phyloP scores from a whole-genome alignment of 2,888 invertebrate genomes.

The Syrphus vitripennis region DNA sequence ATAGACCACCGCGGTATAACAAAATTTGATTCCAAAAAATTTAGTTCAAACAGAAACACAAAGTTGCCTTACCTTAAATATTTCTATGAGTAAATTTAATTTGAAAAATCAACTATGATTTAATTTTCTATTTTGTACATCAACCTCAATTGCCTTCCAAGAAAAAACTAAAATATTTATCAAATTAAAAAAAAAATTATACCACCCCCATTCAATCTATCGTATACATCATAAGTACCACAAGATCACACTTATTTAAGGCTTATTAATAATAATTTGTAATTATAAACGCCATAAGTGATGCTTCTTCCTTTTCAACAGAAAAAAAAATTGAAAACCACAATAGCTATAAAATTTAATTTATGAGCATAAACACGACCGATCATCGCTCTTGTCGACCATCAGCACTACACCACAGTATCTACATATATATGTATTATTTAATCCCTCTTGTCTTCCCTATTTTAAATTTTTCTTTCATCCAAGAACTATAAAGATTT shows the following conservation, averaged over 20 bases:
- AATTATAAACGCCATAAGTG: conserved; percentile 43
- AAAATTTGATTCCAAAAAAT: too few species aligned
- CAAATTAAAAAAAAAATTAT: background rate
- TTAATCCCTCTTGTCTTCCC: conserved; percentile 47
- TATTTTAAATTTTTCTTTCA: conserved; percentile 5
- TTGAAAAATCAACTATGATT: background rate
- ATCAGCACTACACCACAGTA: background rate
- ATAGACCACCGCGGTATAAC: too few species aligned
- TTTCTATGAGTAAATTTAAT: too few species aligned
- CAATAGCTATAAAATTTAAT: conserved; percentile 61
- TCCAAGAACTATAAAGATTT: background rate
- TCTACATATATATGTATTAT: background rate
- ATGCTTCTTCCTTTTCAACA: conserved; percentile 25
- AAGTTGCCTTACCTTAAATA: too few species aligned
- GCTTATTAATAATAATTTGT: conserved; percentile 65
- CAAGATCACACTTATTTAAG: conserved; percentile 54
- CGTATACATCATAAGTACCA: conserved; percentile 53
- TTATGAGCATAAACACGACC: conserved; percentile 59
- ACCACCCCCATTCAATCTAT: background rate
- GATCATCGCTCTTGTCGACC: conserved; percentile 21
- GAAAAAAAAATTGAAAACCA: conserved; percentile 29
- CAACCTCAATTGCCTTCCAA: background rate
- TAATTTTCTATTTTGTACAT: background rate
- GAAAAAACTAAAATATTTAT: background rate
- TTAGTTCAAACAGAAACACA: too few species aligned